phyloP scores from a whole-genome alignment of 2,888 invertebrate genomes.

The Steinernema hermaphroditum region DNA sequence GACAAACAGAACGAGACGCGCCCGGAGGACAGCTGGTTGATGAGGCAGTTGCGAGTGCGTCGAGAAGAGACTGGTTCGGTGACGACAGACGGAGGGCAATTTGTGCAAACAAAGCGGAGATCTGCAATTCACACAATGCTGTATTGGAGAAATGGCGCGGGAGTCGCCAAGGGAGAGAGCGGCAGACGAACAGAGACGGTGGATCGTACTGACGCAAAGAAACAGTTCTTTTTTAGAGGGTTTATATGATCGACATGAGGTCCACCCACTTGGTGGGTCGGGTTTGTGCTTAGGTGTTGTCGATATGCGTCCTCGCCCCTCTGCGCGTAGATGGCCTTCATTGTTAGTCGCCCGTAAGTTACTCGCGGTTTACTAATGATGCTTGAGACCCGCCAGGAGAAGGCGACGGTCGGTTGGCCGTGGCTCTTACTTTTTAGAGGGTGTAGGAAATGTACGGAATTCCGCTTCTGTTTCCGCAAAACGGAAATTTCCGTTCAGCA shows the following conservation, averaged over 20 bases:
- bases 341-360: too few relatives aligned
- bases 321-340: too few relatives aligned
- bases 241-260: background rate
- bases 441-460: too few relatives aligned
- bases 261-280: background rate
- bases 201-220: background rate
- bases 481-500: too few relatives aligned
- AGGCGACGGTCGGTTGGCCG: background rate
- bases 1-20: too few relatives aligned
- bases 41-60: too few relatives aligned
- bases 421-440: too few relatives aligned
- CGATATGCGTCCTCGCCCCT: too few relatives aligned
- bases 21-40: too few relatives aligned
- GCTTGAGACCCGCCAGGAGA: background rate
- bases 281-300: background rate
- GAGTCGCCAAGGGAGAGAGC: background rate
- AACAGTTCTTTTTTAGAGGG: background rate
- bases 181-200: background rate
- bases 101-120: background rate
- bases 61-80: background rate
- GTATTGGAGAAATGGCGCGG: too few relatives aligned
- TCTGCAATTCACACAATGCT: background rate
- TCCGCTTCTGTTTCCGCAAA: too few relatives aligned
- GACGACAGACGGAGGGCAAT: background rate
- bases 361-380: too few relatives aligned